Evolutionary conservation across 92 coral and sea anemone genomes (phyloP), one percentile per base, ranked within the genome.

Genomic region (Phenganax stokvisi): DNA sequence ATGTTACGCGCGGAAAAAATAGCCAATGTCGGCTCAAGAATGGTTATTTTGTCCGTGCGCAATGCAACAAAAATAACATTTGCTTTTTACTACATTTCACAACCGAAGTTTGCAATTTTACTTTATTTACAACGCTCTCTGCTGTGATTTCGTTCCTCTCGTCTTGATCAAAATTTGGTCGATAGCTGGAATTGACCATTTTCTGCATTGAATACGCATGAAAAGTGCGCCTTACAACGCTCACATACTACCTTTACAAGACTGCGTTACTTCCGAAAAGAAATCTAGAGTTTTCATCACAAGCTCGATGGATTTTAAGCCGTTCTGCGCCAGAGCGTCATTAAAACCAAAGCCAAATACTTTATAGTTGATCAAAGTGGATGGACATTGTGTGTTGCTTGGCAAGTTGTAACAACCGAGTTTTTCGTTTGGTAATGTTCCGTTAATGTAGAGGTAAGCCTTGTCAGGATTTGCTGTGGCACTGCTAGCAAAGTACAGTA

Each of bases 391-490:
- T 11, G 52, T 68, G 54, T 68, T 68, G 73, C 7, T 68, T 17
- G 73, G 73, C 16, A 68, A 68, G 47, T 68, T 53, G 73, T 68
- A 68, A 53, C 73, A 68, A 68, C 52, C 73, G 47, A 37, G 47
- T 37, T 37, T 5, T 30, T 30, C 9, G 13, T 15, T 68, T 68
- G 73, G n/a, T 9, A 37, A 3, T 6, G 73, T 30, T 30, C 53
- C 73, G 73, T 68, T 68, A 12, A 68, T 27, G 17, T 8, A 68
- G 44, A 68, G 73, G 29, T 68, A 68, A 37, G 53, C 73, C 54
- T 68, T 68, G 73, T 68, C 73, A 10, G 73, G 73, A 53, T 68
- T 68, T 68, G 52, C 52, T 4, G 53, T 68, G n/a, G 73, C 52
- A 13, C 73, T 68, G 54, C 73, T 68, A 37, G 47, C 73, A 25